A percentile compares a stretch with the other conserved stretches of the same genome.
phyloP scores from a whole-genome alignment of 2,888 invertebrate genomes.

The Tiphia femorata region DNA sequence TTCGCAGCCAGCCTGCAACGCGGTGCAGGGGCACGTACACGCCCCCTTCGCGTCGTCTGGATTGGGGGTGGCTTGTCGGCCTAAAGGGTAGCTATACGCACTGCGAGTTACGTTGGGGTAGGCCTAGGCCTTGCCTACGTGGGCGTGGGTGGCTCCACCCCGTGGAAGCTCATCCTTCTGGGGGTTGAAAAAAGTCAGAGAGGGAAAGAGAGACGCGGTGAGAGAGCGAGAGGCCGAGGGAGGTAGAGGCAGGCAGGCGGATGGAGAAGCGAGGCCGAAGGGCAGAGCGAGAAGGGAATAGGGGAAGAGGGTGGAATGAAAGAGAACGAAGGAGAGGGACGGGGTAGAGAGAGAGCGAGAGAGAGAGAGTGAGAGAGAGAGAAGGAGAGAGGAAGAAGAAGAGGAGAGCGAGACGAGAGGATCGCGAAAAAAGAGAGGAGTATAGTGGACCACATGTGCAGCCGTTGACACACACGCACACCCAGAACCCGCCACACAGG shows the following conservation, averaged over 20 bases:
- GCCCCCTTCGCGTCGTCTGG: slow-evolving; percentile 56
- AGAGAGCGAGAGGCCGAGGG: slow-evolving; percentile 9
- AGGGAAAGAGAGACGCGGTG: slow-evolving; percentile 4
- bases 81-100: slow-evolving; percentile 49
- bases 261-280: background rate
- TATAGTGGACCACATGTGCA: background rate
- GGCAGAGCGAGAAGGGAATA: background rate
- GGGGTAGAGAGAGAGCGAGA: background rate
- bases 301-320: background rate
- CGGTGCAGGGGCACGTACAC: slow-evolving; percentile 62
- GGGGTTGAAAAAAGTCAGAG: slow-evolving; percentile 44
- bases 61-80: slow-evolving; percentile 52
- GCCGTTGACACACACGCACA: slow-evolving; percentile 7
- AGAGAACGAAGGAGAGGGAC: background rate
- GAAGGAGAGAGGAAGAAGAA: slow-evolving; percentile 12
- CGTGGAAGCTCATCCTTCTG: slow-evolving; percentile 56
- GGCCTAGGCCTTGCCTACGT: slow-evolving; percentile 57
- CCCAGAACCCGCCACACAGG: slow-evolving; percentile 17
- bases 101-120: slow-evolving; percentile 59
- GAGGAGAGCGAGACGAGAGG: too few species aligned
- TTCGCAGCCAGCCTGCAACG: slow-evolving; percentile 20
- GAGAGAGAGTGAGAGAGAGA: slow-evolving; percentile 16
- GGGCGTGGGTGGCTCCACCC: slow-evolving; percentile 63
- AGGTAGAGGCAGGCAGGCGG: slow-evolving; percentile 1
- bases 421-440: slow-evolving; percentile 12